Evolutionary conservation across 2,888 invertebrate species (phyloP), one percentile per base, ranked within the genome.

Genomic region (Caenorhabditis parvicauda): DNA sequence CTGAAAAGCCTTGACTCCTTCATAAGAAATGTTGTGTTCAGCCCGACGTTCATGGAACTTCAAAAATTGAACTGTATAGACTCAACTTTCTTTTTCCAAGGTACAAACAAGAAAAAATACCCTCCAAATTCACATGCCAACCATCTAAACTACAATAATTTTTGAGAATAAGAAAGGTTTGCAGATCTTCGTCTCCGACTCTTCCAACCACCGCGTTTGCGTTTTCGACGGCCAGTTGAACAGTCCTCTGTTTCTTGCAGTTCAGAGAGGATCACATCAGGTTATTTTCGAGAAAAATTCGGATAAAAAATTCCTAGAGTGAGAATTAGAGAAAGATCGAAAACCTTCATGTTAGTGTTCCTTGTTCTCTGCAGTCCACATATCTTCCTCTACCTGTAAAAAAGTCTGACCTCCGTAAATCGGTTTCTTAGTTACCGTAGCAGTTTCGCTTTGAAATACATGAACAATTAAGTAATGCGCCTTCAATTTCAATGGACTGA

Each of bases 111-210:
- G n/a, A n/a, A n/a, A n/a, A n/a, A n/a, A n/a, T n/a, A n/a, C n/a
- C n/a, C n/a, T n/a, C n/a, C n/a, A n/a, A n/a, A n/a, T n/a, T n/a
- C n/a, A n/a, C n/a, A n/a, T n/a, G n/a, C n/a, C n/a, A n/a, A n/a
- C n/a, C n/a, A n/a, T n/a, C n/a, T n/a, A n/a, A n/a, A n/a, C 6
- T 44, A n/a, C n/a, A n/a, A n/a, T n/a, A n/a, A n/a, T n/a, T n/a
- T n/a, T n/a, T n/a, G n/a, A n/a, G n/a, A n/a, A n/a, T n/a, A 92
- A 92, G 87, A 89, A 90, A 85, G 92, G 92, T 86, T 90, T 89
- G 84, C 94, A 98, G 86, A 95, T 98, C 85, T 92, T 93, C 82
- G 91, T 95, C 77, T 94, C 95, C 69, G 96, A 96, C 86, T 93
- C 93, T 77, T 92, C 92, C 76, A 96, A 96, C 85, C 95, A 96